A percentile compares a stretch with the other conserved stretches of the same genome.
Evolutionary conservation across 2,113 vertebrate species (phyloP).

Genomic region (Ramphastos sulfuratus): DNA sequence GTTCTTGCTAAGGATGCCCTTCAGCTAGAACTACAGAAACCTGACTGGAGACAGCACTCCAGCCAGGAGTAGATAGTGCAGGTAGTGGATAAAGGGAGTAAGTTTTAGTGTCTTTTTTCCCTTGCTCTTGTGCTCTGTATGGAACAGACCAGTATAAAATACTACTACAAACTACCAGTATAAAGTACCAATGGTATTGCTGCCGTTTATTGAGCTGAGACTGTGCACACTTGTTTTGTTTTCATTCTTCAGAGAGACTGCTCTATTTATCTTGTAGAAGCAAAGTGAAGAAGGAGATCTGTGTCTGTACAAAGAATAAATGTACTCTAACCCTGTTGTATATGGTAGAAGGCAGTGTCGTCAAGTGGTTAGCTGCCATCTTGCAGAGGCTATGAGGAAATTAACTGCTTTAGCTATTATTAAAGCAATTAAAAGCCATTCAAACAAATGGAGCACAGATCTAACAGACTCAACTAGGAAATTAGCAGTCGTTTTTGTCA

Average conservation of each 20-base stretch:
- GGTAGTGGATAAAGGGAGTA: neutral
- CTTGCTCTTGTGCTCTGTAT: neutral
- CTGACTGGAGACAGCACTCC: neutral
- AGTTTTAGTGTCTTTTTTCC: neutral
- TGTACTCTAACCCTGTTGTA: neutral
- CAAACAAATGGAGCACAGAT: neutral
- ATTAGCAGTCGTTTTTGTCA: neutral
- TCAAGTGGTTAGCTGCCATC: neutral
- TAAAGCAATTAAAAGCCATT: conserved; percentile 7
- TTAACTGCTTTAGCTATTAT: neutral
- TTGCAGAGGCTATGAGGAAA: neutral
- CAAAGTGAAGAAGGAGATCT: neutral
- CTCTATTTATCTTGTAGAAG: neutral
- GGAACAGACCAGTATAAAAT: neutral
- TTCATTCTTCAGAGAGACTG: neutral
- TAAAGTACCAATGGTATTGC: neutral
- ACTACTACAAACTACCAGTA: neutral
- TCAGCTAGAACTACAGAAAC: neutral
- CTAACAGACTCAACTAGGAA: neutral
- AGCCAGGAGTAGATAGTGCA: neutral
- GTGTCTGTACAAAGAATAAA: neutral
- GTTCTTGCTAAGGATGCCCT: neutral
- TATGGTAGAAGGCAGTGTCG: neutral
- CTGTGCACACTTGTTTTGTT: neutral
- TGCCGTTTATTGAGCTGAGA: neutral